phyloP scores from a whole-genome alignment of 2,888 invertebrate species.

The Ferrisia virgata region DNA sequence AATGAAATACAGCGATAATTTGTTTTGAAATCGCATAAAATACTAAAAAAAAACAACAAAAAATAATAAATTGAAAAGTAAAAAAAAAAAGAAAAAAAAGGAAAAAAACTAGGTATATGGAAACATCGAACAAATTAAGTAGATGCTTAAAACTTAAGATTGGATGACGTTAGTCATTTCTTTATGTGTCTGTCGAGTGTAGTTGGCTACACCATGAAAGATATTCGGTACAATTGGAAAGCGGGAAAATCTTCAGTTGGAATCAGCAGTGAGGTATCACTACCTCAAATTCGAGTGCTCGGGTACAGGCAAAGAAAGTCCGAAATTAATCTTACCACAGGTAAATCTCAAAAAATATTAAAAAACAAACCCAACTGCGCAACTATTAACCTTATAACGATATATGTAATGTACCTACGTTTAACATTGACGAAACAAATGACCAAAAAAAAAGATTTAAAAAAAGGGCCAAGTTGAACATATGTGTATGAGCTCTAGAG shows the following conservation, averaged over 20 bases:
- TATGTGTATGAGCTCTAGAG: no score
- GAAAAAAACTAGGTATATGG: not conserved
- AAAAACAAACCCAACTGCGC: no score
- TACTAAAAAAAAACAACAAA: not conserved
- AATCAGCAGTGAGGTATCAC: slow-evolving; percentile 91
- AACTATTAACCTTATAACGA: no score
- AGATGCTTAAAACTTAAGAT: not conserved
- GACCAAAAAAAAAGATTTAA: not conserved
- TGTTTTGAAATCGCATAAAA: not conserved
- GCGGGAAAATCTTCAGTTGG: slow-evolving; percentile 92
- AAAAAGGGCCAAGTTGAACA: no score
- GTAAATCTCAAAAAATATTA: slow-evolving; percentile 57
- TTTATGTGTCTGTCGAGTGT: slow-evolving; percentile 53
- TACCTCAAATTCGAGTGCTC: slow-evolving; percentile 97
- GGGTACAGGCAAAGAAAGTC: slow-evolving; percentile 93
- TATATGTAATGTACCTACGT: no score
- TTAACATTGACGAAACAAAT: not conserved
- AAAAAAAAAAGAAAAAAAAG: not conserved
- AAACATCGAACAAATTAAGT: not conserved
- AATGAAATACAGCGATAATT: not conserved
- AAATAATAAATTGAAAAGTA: no score
- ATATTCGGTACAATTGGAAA: slow-evolving; percentile 97
- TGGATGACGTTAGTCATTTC: not conserved
- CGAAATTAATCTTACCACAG: slow-evolving; percentile 95
- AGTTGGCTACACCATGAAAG: slow-evolving; percentile 98